These are phyloP conservation scores for Resseliella maxima DNA, from an alignment of 2,888 invertebrate genomes.

Conservation along the genomic window DNA sequence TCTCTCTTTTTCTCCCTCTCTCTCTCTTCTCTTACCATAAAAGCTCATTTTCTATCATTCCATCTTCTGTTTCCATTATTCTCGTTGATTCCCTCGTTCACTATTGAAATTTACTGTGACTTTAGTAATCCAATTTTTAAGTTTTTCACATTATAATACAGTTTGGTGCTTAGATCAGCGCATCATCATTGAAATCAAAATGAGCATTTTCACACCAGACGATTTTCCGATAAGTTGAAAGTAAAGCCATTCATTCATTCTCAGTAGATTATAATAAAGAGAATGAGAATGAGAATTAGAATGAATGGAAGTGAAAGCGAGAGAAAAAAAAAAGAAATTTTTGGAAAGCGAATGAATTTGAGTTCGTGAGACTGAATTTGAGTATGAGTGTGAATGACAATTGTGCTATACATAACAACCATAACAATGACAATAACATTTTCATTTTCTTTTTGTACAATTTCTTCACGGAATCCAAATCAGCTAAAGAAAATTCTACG, in stretches of 20 bases:
- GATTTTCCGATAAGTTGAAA: neutral
- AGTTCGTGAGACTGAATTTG: too few relatives aligned
- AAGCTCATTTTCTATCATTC: too few relatives aligned
- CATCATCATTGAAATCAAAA: neutral
- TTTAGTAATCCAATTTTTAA: neutral
- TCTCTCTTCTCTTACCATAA: too few relatives aligned
- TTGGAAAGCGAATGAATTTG: too few relatives aligned
- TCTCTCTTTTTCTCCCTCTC: too few relatives aligned
- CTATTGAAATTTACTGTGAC: neutral
- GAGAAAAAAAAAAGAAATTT: neutral
- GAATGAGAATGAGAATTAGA: neutral
- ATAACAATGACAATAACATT: slow-evolving; percentile 16
- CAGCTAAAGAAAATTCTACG: slow-evolving; percentile 42
- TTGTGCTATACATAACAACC: neutral
- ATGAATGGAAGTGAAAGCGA: neutral
- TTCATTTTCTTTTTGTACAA: neutral
- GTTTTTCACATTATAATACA: neutral
- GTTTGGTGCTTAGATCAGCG: neutral
- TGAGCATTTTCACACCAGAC: slow-evolving; percentile 9
- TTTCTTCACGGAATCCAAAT: neutral
- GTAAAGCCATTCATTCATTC: neutral
- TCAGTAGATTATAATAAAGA: neutral
- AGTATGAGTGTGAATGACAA: slow-evolving; percentile 17
- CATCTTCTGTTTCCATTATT: too few relatives aligned
- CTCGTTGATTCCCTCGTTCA: too few relatives aligned